Base-by-base conservation (phyloP, 2,797 vertebrate genomes). In the Aeoliscus strigatus region DNA sequence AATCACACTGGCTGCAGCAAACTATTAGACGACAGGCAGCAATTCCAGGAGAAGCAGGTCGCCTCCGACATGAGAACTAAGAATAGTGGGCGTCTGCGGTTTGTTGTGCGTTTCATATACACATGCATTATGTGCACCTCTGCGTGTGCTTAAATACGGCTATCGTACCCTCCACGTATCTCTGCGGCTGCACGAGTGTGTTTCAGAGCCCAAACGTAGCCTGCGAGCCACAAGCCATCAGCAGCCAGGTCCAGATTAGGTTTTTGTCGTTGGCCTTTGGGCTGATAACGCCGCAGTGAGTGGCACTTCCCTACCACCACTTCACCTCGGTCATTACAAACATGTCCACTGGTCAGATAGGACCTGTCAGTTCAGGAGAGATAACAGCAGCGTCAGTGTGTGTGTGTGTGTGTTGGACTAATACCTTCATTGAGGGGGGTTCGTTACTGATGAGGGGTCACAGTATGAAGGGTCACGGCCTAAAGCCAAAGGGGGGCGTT, bases 351-450 rank as follows among this genome's bases (percentile, higher is more conserved):
- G 66, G 58, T 71, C 73, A 87, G 75, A 91, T 77, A 83, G 82
- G 81, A 80, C 71, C 75, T 86, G 87, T 90, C 90, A 91, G 85
- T 90, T 90, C 88, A 88, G 57, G 85, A 83, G 81, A 88, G 86
- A 87, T 75, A 84, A 80, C 80, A 8, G 4, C 8, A 4, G 21
- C 8, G 21, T 23, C 4, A 4, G 21, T 23, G 21, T 23, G 21
- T 23, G 21, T 23, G 21, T 23, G 21, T 23, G 21, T 23, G 21
- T 23, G 21, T 23, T 69, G 63, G 64, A 43, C 68, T 54, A 69
- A 66, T 73, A 85, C 80, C n/a, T n/a, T 81, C 69, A 72, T 79
- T 57, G 65, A 51, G 50, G 34, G 58, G 39, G 44, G 73, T 87
- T 83, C 84, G 75, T 84, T 81, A 78, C 75, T 72, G 79, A 82